These are phyloP conservation scores for Talpa occidentalis DNA, from an alignment of 2,113 vertebrate genomes.

Conservation along the genomic window DNA sequence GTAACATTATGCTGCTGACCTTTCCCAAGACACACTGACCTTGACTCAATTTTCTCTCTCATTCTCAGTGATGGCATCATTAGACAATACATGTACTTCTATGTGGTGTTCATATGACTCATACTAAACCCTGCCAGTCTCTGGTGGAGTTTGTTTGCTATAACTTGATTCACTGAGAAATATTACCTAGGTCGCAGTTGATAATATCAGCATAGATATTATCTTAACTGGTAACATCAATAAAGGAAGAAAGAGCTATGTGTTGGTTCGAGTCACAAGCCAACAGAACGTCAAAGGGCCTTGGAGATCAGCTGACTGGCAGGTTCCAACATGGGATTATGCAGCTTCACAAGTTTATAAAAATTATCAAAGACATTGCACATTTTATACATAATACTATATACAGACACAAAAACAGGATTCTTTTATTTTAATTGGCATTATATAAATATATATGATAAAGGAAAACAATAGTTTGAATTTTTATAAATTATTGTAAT, in stretches of 20 bases:
- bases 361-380: neutral
- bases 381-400: neutral
- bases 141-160: neutral
- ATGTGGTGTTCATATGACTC: neutral
- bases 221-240: neutral
- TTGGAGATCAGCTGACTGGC: neutral
- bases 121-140: neutral
- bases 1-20: neutral
- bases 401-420: neutral
- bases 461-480: neutral
- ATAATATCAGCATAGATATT: neutral
- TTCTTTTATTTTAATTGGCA: neutral
- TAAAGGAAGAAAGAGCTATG: neutral
- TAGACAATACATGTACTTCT: neutral
- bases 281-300: neutral
- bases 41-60: neutral
- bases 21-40: neutral
- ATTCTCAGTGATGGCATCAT: neutral
- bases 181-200: neutral
- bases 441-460: neutral
- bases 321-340: neutral
- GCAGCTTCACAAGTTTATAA: neutral
- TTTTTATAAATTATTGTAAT: neutral
- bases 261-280: neutral
- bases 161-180: conserved; percentile 10